These are phyloP conservation scores for Acrocyrtus sp. DNA, from an alignment of 2,888 invertebrate species.

Conservation along the genomic window DNA sequence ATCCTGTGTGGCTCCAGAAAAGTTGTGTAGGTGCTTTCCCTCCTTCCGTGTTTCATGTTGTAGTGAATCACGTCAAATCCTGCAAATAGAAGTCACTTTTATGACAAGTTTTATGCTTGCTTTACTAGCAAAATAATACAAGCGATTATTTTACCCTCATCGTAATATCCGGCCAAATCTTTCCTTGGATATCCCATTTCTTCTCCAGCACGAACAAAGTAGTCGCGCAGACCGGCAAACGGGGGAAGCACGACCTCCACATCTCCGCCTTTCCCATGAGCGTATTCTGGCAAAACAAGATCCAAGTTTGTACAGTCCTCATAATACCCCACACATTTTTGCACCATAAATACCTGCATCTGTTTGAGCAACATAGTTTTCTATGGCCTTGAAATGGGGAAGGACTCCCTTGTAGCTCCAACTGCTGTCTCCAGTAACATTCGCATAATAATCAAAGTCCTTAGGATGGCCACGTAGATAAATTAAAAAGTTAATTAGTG, in stretches of 20 bases:
- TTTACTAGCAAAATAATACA: background rate
- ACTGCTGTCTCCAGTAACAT: conserved; percentile 45
- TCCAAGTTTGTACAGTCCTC: background rate
- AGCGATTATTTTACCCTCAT: conserved; percentile 41
- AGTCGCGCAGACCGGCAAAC: conserved; percentile 45
- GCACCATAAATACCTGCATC: conserved; percentile 11
- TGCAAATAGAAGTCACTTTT: conserved; percentile 12
- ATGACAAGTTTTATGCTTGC: background rate
- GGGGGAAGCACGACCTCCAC: conserved; percentile 41
- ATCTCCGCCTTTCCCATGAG: conserved; percentile 50
- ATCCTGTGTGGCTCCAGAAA: conserved; percentile 47
- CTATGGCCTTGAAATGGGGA: conserved; percentile 49
- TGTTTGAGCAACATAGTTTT: conserved; percentile 41
- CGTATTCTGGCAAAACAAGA: conserved; percentile 25
- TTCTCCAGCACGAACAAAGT: conserved; percentile 45
- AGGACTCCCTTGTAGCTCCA: conserved; percentile 59
- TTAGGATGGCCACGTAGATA: background rate
- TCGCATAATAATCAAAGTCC: conserved; percentile 57
- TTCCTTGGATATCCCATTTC: conserved; percentile 44
- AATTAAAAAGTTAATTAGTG: conserved; percentile 40
- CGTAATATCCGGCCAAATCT: conserved; percentile 50
- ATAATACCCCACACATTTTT: background rate
- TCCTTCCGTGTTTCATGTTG: conserved; percentile 51
- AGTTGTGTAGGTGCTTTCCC: conserved; percentile 51
- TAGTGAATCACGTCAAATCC: conserved; percentile 52